Evolutionary conservation across 2,113 vertebrate genomes (phyloP), one percentile per base, ranked within the genome.

Genomic region (Xiphorhynchus elegans): DNA sequence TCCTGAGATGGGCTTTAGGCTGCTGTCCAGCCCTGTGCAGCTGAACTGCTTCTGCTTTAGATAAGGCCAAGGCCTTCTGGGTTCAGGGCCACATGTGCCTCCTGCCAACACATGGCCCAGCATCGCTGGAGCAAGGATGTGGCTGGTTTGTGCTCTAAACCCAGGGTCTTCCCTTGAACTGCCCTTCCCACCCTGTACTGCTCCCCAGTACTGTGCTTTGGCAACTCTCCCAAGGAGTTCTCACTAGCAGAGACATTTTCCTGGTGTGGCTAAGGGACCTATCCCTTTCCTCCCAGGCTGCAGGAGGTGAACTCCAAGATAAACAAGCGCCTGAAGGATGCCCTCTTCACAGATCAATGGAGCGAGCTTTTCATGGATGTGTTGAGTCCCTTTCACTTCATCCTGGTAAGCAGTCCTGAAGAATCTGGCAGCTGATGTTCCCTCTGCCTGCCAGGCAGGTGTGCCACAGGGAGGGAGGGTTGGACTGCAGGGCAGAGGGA

Each of bases 291-390:
- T 87, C 76, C 55, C 96, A 99, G 99, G 94, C 97, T 99, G 86
- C 99, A 99, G 95, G 99, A 99, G 96, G 99, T 99, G 84, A 99
- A 99, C 93, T 99, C 99, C 73, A 99, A 99, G 99, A 99, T 99
- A 95, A 99, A 99, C 97, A 99, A 99, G 95, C 97, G 99, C 44
- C 98, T 99, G 94, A 99, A 99, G 96, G 99, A 99, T 47, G 99
- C 97, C 40, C 98, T 99, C n/a, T 99, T 99, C 94, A 99, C 98
- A 5, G 99, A 99, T 96, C 99, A 99, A 96, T 99, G 99, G 99
- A 99, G 98, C 1, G 99, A 99, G 88, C 98, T 99, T 42, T 99
- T 99, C 97, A 99, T 99, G 99, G 99, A 99, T 78, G 98, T 98
- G 0, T 97, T 99, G 84, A 98, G 98, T 67, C 99, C 98, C 29